Base-by-base conservation (phyloP, 2,888 invertebrate species). In the Allacma fusca region DNA sequence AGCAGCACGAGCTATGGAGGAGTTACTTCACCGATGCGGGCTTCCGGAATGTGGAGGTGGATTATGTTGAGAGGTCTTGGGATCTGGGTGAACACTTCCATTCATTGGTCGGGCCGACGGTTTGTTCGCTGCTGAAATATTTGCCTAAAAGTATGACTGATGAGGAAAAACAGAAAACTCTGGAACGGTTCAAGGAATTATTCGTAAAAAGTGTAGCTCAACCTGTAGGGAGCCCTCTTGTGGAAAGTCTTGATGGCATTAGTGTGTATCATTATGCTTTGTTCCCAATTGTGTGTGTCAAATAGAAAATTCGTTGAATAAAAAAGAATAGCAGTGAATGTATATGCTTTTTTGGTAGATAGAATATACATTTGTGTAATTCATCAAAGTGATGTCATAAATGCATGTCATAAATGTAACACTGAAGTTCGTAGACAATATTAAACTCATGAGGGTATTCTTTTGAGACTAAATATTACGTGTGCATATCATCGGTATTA, bases 271-370 rank as follows among this genome's bases (percentile, higher is more conserved):
- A 29, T n/a, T 68, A 68, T 68, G 68, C 28, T 28, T 21, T 28
- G 34, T 68, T 68, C 19, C 2, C n/a, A 68, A 68, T 69, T 21
- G 43, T 34, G 5, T 26, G 68, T 65, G 19, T 5, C 19, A 59
- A 59, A 59, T 40, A 40, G 40, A n/a, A 50, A 40, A 13, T 9
- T 9, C 40, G 7, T 40, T n/a, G n/a, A n/a, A n/a, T n/a, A n/a
- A n/a, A n/a, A n/a, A n/a, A n/a, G n/a, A n/a, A n/a, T n/a, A n/a
- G n/a, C n/a, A n/a, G n/a, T n/a, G n/a, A n/a, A n/a, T n/a, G n/a
- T n/a, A n/a, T n/a, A n/a, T n/a, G n/a, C n/a, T n/a, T n/a, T n/a
- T n/a, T n/a, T n/a, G n/a, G n/a, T n/a, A n/a, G n/a, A n/a, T n/a
- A n/a, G n/a, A n/a, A n/a, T n/a, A n/a, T n/a, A n/a, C n/a, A n/a